These are phyloP conservation scores for Darevskia mixta DNA, from an alignment of 2,797 vertebrate species.

Conservation along the genomic window DNA sequence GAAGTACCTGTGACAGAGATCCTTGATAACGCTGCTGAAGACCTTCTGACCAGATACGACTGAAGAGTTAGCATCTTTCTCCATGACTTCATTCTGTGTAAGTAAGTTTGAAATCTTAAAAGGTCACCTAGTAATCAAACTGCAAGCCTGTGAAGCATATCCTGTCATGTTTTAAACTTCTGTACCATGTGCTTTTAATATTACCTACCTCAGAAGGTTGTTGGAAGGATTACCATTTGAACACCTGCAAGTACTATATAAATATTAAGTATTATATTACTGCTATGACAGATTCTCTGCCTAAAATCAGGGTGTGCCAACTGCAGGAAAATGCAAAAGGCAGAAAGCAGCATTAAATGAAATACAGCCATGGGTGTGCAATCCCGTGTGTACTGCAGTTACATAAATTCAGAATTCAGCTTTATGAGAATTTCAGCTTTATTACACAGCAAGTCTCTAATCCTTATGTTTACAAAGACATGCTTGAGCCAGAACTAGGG, in stretches of 20 bases:
- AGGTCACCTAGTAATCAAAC: not conserved
- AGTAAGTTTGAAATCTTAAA: constrained; percentile 25
- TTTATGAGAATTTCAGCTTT: not conserved
- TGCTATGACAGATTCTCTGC: not conserved
- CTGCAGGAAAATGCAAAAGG: not conserved
- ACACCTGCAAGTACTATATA: not conserved
- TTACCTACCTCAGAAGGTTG: not conserved
- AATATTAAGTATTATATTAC: not conserved
- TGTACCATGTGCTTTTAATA: not conserved
- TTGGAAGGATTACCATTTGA: not conserved
- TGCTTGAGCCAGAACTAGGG: not conserved
- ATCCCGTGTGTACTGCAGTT: too few relatives aligned
- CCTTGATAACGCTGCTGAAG: constrained; percentile 85
- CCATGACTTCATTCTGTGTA: constrained; percentile 1
- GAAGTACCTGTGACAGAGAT: constrained; percentile 86
- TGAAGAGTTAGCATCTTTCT: accelerated
- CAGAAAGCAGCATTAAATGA: not conserved
- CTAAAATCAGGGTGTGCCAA: not conserved
- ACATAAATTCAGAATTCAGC: not conserved
- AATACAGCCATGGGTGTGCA: too few relatives aligned
- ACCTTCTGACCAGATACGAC: constrained; percentile 51
- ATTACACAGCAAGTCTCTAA: not conserved
- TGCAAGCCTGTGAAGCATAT: not conserved
- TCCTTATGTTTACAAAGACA: not conserved
- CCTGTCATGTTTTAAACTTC: not conserved